phyloP scores from a whole-genome alignment of 2,113 vertebrate species.

The Alligator sinensis region DNA sequence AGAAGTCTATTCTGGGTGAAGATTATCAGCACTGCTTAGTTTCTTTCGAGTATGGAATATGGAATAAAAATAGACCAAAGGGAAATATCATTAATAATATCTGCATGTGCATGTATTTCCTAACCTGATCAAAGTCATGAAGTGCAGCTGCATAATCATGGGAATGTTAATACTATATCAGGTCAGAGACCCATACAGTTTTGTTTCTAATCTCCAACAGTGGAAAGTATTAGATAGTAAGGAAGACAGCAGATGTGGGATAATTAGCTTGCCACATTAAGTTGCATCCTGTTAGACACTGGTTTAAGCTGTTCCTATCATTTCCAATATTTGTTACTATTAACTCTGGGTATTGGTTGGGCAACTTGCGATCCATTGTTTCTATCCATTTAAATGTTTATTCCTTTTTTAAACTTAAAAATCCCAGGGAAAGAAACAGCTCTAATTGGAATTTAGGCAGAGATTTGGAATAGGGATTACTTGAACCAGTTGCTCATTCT shows the following conservation, averaged over 20 bases:
- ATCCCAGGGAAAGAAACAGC: neutral
- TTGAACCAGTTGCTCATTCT: neutral
- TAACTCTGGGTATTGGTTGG: neutral
- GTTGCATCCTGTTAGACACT: neutral
- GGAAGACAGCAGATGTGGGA: neutral
- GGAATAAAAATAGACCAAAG: neutral
- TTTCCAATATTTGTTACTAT: neutral
- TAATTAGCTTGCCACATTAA: neutral
- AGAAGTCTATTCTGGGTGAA: neutral
- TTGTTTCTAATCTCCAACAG: neutral
- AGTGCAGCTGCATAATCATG: neutral
- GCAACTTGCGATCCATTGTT: neutral
- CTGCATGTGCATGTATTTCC: neutral
- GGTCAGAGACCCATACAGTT: neutral
- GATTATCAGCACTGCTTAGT: neutral
- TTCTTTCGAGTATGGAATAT: neutral
- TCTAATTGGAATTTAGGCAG: neutral
- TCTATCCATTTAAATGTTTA: neutral
- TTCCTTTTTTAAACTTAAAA: neutral
- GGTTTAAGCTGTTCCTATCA: neutral
- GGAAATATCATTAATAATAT: neutral
- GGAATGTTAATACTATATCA: neutral
- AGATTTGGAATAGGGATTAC: neutral
- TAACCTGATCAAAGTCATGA: neutral
- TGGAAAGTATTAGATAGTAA: neutral